A percentile compares a stretch with the other conserved stretches of the same genome.
These are phyloP conservation scores for Parambassis ranga DNA, from an alignment of 2,797 vertebrate species.

Conservation along the genomic window DNA sequence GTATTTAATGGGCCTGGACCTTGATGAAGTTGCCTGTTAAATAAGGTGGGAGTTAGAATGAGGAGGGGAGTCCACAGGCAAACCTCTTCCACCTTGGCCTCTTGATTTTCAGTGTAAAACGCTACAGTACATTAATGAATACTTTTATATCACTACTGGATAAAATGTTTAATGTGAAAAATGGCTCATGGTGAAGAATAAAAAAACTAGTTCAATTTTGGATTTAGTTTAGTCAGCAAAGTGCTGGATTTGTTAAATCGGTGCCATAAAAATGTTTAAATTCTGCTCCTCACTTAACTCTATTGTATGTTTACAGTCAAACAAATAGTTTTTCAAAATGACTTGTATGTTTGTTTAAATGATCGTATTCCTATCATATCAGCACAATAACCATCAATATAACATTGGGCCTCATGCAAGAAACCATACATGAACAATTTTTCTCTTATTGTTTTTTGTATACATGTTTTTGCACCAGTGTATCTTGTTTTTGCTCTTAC, in stretches of 20 bases:
- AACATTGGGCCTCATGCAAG: no score
- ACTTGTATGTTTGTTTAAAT: no score
- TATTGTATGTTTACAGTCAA: not conserved
- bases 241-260: no score
- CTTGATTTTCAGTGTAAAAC: constrained; percentile 3
- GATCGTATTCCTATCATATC: no score
- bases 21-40: constrained; percentile 68
- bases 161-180: not conserved
- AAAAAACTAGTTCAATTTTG: not conserved
- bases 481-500: no score
- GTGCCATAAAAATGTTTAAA: not conserved
- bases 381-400: no score
- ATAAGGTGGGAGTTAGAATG: constrained; percentile 39
- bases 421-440: no score
- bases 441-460: no score
- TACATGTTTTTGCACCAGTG: no score
- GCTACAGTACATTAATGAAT: no score
- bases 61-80: not conserved
- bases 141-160: not conserved
- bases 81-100: not conserved
- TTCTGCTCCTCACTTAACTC: not conserved
- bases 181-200: not conserved
- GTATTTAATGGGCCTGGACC: constrained; percentile 73
- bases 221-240: not conserved
- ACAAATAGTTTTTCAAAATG: no score